Evolutionary conservation across 2,888 invertebrate genomes (phyloP).

Genomic region (Chloroclysta siterata): DNA sequence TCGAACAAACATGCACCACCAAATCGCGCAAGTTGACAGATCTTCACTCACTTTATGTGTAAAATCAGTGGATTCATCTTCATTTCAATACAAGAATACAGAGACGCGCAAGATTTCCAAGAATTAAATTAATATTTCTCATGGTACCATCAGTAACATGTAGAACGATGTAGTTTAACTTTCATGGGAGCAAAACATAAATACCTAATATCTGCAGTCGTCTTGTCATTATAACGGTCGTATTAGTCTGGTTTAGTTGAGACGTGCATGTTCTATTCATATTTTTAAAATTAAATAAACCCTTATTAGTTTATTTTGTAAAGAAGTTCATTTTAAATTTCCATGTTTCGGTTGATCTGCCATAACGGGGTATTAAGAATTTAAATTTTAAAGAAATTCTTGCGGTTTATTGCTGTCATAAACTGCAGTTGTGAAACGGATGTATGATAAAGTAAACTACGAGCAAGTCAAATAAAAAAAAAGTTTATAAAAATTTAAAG

Average conservation of each 20-base stretch:
- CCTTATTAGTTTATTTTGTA: conserved; percentile 13
- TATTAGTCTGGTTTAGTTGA: conserved; percentile 21
- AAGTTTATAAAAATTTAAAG: too few relatives aligned
- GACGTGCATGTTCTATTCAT: conserved; percentile 14
- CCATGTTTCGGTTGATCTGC: conserved; percentile 3
- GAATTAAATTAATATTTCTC: neutral
- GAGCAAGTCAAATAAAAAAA: too few relatives aligned
- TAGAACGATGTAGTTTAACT: neutral
- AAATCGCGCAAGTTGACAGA: too few relatives aligned
- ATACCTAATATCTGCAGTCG: conserved; percentile 4
- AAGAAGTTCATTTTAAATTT: conserved; percentile 14
- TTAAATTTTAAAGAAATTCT: too few relatives aligned
- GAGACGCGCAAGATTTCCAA: neutral
- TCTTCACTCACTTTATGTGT: too few relatives aligned
- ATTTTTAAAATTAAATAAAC: conserved; percentile 26
- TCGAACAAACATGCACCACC: too few relatives aligned
- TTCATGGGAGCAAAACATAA: conserved; percentile 7
- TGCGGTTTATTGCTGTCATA: too few relatives aligned
- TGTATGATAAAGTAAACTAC: too few relatives aligned
- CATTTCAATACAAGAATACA: neutral
- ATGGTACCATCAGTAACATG: neutral
- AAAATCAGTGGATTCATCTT: neutral
- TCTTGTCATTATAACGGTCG: conserved; percentile 17
- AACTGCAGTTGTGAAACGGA: too few relatives aligned
- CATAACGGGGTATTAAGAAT: neutral